Base-by-base conservation (phyloP, 2,888 invertebrate species). In the Eledona agricola region DNA sequence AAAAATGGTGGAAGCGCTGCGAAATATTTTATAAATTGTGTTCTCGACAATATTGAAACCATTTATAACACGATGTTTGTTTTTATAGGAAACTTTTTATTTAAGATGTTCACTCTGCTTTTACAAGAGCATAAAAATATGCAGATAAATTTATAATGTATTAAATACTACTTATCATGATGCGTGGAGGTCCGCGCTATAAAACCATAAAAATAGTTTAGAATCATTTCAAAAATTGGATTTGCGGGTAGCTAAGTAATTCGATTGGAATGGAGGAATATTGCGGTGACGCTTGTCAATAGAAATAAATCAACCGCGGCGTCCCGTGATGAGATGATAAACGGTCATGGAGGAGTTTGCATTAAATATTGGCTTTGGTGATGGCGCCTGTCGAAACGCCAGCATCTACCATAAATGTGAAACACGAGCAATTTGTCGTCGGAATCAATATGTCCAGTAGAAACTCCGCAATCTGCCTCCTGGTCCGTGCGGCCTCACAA, bases 401-500 rank as follows among this genome's bases (percentile, higher is more conserved):
- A 45, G 31, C 29, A 31, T 31, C 31, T 17, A 20, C 43, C 50
- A 52, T 52, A 57, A 55, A 58, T 53, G 57, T 50, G 57, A 60
- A 63, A 63, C 58, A 59, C 42, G 57, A 55, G 51, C 58, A 59
- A 63, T 62, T 60, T 60, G 61, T 57, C 50, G 57, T 26, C 51
- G 50, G 61, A 59, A 64, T 64, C 64, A 59, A 64, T 64, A 62
- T 55, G 51, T 50, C 53, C 42, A 49, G 46, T 23, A 50, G 34
- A 52, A 55, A 16, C 35, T 31, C 57, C 59, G 55, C 63, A 65
- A 63, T 65, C 60, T 63, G 65, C 58, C 50, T 63, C 59, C 49
- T 49, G 59, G 50, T 61, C 54, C 61, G 59, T 58, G 61, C 60
- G 54, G 51, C 42, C 49, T 45, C 50, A 42, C 54, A 43, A 37